Percentiles rank a stretch among this genome's conserved stretches.
phyloP scores from a whole-genome alignment of 2,113 vertebrate genomes.

The Pyxicephalus adspersus region DNA sequence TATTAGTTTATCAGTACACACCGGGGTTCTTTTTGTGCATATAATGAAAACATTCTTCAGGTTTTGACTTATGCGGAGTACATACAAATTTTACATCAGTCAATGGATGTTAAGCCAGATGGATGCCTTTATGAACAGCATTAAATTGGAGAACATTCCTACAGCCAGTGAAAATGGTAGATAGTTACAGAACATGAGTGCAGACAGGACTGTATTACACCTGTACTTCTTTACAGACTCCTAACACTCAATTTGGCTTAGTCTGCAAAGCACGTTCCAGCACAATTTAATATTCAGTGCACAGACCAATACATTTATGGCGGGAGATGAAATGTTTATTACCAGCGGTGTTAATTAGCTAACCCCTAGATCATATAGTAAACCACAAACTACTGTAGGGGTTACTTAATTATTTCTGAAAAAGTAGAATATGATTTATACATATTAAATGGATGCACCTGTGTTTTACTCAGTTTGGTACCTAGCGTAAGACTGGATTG shows the following conservation, averaged over 20 bases:
- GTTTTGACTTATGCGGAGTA: background rate
- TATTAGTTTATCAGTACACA: background rate
- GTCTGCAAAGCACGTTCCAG: slow-evolving; percentile 27
- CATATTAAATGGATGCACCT: background rate
- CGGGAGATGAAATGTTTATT: slow-evolving; percentile 48
- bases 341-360: slow-evolving; percentile 42
- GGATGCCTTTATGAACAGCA: background rate
- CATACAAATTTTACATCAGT: background rate
- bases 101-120: background rate
- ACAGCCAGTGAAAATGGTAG: background rate
- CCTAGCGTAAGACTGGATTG: background rate
- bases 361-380: slow-evolving; percentile 16
- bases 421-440: background rate
- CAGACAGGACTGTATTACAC: background rate
- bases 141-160: background rate
- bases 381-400: background rate
- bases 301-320: slow-evolving; percentile 44
- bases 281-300: slow-evolving; percentile 28
- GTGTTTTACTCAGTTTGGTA: background rate
- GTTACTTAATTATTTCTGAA: background rate
- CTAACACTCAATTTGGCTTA: slow-evolving; percentile 4
- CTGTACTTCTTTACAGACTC: slow-evolving; percentile 13
- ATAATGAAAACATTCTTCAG: background rate
- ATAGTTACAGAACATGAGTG: background rate
- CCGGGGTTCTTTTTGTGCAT: background rate